Percentiles rank a stretch among this genome's conserved stretches.
These are phyloP conservation scores for Goniozus legneri DNA, from an alignment of 1,140 invertebrate species.

Conservation along the genomic window DNA sequence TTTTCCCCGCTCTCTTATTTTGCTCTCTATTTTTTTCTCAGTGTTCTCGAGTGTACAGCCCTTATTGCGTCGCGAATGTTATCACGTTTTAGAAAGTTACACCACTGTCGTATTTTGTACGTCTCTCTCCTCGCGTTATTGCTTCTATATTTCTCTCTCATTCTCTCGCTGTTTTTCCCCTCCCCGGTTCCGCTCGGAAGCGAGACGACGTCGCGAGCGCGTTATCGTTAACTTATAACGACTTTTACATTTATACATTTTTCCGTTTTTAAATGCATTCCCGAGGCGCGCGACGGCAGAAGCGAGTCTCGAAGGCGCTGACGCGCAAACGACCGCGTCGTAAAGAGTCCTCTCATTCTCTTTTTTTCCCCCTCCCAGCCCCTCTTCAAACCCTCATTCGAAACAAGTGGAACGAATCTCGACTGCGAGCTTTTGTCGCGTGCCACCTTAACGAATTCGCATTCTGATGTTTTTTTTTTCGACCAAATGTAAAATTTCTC, in stretches of 20 bases:
- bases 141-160: constrained; percentile 1
- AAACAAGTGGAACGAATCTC: too few species aligned
- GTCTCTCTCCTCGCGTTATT: constrained; percentile 3
- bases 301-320: too few species aligned
- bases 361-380: too few species aligned
- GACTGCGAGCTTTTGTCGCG: too few species aligned
- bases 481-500: too few species aligned
- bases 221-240: background rate
- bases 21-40: background rate
- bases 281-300: too few species aligned
- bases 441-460: too few species aligned
- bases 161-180: background rate
- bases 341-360: too few species aligned
- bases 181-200: background rate
- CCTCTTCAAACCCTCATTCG: too few species aligned
- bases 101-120: constrained; percentile 19
- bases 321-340: too few species aligned
- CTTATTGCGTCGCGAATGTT: constrained; percentile 18
- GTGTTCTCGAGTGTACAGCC: constrained; percentile 25
- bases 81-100: constrained; percentile 10
- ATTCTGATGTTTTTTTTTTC: too few species aligned
- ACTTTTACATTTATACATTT: background rate
- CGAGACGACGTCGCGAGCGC: too few species aligned
- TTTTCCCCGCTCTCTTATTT: constrained; percentile 6
- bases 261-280: background rate